Percentiles rank a stretch among this genome's conserved stretches.
These are phyloP conservation scores for Melinaea menophilus DNA, from an alignment of 2,888 invertebrate genomes.

Conservation along the genomic window DNA sequence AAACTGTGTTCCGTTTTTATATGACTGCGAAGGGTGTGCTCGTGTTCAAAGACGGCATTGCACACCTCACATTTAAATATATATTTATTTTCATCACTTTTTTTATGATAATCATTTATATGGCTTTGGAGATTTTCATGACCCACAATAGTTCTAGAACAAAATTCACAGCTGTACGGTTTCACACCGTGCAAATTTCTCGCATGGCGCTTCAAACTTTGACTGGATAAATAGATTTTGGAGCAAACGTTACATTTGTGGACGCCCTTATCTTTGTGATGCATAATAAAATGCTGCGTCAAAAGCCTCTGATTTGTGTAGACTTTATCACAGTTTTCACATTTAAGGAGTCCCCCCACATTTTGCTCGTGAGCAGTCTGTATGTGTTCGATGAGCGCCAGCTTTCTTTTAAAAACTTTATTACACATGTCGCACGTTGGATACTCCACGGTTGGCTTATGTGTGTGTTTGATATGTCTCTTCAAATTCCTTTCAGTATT, in stretches of 20 bases:
- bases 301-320: slow-evolving; percentile 56
- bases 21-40: slow-evolving; percentile 49
- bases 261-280: slow-evolving; percentile 51
- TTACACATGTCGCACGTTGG: slow-evolving; percentile 55
- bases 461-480: slow-evolving; percentile 53
- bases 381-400: slow-evolving; percentile 51
- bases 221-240: slow-evolving; percentile 59
- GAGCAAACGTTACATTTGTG: slow-evolving; percentile 56
- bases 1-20: slow-evolving; percentile 57
- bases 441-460: slow-evolving; percentile 51
- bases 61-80: slow-evolving; percentile 45
- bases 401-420: slow-evolving; percentile 52
- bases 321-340: slow-evolving; percentile 50
- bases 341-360: slow-evolving; percentile 42
- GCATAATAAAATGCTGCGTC: slow-evolving; percentile 56
- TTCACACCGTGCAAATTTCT: slow-evolving; percentile 43
- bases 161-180: slow-evolving; percentile 35
- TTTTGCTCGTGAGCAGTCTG: slow-evolving; percentile 41
- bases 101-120: slow-evolving; percentile 30
- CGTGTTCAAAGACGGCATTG: slow-evolving; percentile 43
- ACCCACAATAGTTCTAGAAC: slow-evolving; percentile 37
- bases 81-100: slow-evolving; percentile 21
- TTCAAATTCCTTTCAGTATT: slow-evolving; percentile 57
- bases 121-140: slow-evolving; percentile 43
- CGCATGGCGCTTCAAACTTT: slow-evolving; percentile 52